Base-by-base conservation (phyloP, 2,113 vertebrate genomes). In the Garra rufa region DNA sequence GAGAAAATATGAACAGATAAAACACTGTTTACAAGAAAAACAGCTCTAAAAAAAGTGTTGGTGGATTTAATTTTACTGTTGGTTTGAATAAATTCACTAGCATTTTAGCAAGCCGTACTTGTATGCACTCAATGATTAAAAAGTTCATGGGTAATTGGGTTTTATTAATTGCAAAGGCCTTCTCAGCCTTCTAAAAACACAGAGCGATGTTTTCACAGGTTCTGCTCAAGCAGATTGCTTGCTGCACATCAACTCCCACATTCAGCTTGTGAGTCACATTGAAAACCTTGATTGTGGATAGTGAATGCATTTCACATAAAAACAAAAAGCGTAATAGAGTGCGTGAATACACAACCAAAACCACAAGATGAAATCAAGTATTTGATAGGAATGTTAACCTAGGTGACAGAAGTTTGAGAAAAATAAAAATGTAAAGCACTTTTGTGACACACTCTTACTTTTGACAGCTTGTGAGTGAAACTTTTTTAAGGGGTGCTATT, bases 151-250 rank as follows among this genome's bases (percentile, higher is more conserved):
- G 9, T 59, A 78, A 79, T 46, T 11, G 57, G 6, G n/a, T 7
- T 63, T 61, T 79, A 61, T 44, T 79, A 46, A 63, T 63, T 57
- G 34, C 4, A 79, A 28, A 63, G 1, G 19, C 50, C 28, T 57
- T 15, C 9, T 52, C 24, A 10, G 46, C 1, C 43, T 75, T 76
- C 48, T 76, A 11, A 21, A 50, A n/a, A 52, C 24, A 75, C 14
- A 52, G 69, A 73, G 46, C 11, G 0, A 77, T 41, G 11, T 17
- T 77, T 76, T 76, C 0, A 3, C 50, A 30, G 13, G 46, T 76
- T 76, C 46, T 52, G 73, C 26, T 50, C 15, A 76, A 34, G 52
- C n/a, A 61, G 57, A 79, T 63, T 44, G 76, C 30, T 50, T 50
- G 26, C 75, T 55, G 50, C 6, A 38, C 50, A 41, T 24, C 21